phyloP scores from a whole-genome alignment of 1,140 invertebrate genomes.

The Uloborus diversus region DNA sequence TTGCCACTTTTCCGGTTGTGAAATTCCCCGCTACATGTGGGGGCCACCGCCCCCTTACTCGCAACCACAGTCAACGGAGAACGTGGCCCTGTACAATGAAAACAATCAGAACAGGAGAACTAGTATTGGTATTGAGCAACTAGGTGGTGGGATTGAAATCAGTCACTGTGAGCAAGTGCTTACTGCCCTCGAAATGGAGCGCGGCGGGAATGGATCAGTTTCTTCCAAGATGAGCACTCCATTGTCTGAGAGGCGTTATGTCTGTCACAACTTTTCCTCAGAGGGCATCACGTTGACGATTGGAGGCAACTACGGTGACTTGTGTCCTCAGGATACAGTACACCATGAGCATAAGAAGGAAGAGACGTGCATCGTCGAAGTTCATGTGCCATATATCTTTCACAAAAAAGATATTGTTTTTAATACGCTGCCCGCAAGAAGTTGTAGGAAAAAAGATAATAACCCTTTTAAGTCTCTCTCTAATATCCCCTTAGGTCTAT shows the following conservation, averaged over 20 bases:
- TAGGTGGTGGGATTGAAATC: constrained; percentile 19
- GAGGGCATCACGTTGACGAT: constrained; percentile 57
- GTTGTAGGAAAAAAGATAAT: constrained; percentile 18
- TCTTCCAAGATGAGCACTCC: constrained; percentile 57
- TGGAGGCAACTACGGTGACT: constrained; percentile 25
- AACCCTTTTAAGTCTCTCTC: constrained; percentile 56
- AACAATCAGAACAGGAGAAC: constrained; percentile 9
- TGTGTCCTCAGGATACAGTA: constrained; percentile 19
- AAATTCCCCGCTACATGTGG: constrained; percentile 71
- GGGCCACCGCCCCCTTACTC: constrained; percentile 79
- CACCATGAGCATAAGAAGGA: constrained; percentile 37
- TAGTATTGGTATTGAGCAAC: neutral
- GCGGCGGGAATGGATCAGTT: constrained; percentile 17
- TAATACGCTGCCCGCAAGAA: constrained; percentile 47
- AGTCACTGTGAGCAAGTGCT: constrained; percentile 15
- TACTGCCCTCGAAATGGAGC: constrained; percentile 20
- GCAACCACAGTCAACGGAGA: constrained; percentile 68
- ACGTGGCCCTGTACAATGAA: constrained; percentile 59
- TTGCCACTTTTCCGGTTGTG: constrained; percentile 43
- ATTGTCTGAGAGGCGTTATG: constrained; percentile 50
- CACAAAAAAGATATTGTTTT: constrained; percentile 35
- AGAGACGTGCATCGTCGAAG: constrained; percentile 57
- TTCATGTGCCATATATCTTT: constrained; percentile 57
- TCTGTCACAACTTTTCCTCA: constrained; percentile 55
- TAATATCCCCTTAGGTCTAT: constrained; percentile 54